Evolutionary conservation across 2,888 invertebrate species (phyloP).

Genomic region (Ganaspis brasiliensis): DNA sequence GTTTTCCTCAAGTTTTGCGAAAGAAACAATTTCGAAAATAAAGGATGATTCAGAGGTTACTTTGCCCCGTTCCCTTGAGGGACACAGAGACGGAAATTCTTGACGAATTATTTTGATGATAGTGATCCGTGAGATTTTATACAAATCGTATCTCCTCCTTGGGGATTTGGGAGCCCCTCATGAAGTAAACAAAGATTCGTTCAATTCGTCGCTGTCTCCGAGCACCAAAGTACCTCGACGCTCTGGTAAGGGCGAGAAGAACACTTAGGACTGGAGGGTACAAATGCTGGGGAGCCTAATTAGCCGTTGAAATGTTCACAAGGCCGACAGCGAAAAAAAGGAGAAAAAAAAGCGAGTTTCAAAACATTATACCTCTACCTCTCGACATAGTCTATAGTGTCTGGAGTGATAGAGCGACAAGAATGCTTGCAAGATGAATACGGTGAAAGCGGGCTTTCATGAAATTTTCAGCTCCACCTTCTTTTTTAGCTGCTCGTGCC

Average conservation of each 20-base stretch:
- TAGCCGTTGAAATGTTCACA: conserved; percentile 53
- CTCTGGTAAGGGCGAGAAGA: conserved; percentile 55
- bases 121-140: conserved; percentile 14
- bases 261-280: conserved; percentile 56
- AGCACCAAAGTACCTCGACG: conserved; percentile 44
- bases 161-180: background rate
- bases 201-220: conserved; percentile 19
- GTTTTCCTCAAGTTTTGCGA: too few relatives aligned
- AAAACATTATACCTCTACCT: conserved; percentile 37
- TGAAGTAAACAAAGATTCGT: conserved; percentile 39
- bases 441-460: conserved; percentile 36
- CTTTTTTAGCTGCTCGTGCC: conserved; percentile 5
- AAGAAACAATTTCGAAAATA: too few relatives aligned
- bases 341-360: conserved; percentile 24
- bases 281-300: conserved; percentile 60
- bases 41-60: too few relatives aligned
- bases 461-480: conserved; percentile 28
- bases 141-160: conserved; percentile 10
- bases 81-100: background rate
- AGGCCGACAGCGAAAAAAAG: conserved; percentile 20
- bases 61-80: too few relatives aligned
- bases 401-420: conserved; percentile 38
- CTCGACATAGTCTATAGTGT: conserved; percentile 43
- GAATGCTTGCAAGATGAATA: conserved; percentile 42
- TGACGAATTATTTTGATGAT: conserved; percentile 15